A percentile compares a stretch with the other conserved stretches of the same genome.
These are phyloP conservation scores for Drosophila kepulauana DNA, from an alignment of 1,140 invertebrate species.

Conservation along the genomic window DNA sequence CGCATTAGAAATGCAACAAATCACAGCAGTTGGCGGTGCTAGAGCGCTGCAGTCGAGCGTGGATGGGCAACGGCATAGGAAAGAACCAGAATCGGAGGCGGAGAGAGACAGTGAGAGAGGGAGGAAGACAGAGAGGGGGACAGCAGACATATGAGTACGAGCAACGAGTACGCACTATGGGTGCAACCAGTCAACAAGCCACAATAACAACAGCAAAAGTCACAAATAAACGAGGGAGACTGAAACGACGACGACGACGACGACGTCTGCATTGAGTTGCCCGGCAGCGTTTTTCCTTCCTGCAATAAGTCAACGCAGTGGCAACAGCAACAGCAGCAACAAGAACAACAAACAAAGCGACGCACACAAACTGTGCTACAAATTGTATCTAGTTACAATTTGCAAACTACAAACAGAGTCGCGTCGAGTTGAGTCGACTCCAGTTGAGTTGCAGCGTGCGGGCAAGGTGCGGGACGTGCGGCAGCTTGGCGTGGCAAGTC, in stretches of 20 bases:
- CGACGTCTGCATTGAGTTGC: slow-evolving; percentile 71
- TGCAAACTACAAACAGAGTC: slow-evolving; percentile 80
- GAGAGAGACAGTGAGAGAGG: too few relatives aligned
- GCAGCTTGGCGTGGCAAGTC: slow-evolving; percentile 17
- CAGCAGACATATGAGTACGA: slow-evolving; percentile 78
- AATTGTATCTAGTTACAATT: slow-evolving; percentile 84
- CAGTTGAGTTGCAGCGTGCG: neutral
- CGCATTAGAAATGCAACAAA: slow-evolving; percentile 83
- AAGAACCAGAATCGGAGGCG: slow-evolving; percentile 57
- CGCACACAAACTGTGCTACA: slow-evolving; percentile 68
- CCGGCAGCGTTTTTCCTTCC: slow-evolving; percentile 75
- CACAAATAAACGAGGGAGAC: slow-evolving; percentile 52
- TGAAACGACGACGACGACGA: slow-evolving; percentile 43
- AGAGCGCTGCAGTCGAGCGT: slow-evolving; percentile 46
- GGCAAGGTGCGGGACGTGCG: neutral
- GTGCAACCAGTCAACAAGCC: slow-evolving; percentile 67
- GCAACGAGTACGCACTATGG: slow-evolving; percentile 76
- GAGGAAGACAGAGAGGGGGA: neutral
- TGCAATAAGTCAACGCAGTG: slow-evolving; percentile 75
- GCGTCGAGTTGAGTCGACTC: slow-evolving; percentile 32
- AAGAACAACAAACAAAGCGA: slow-evolving; percentile 73
- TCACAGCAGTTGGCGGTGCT: slow-evolving; percentile 56
- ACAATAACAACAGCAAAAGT: slow-evolving; percentile 33
- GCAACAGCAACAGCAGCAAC: slow-evolving; percentile 10
- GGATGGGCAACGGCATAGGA: slow-evolving; percentile 49